Conservation (phyloP, 23 tunicate species). For the Trididemnum miniatum region DNA sequence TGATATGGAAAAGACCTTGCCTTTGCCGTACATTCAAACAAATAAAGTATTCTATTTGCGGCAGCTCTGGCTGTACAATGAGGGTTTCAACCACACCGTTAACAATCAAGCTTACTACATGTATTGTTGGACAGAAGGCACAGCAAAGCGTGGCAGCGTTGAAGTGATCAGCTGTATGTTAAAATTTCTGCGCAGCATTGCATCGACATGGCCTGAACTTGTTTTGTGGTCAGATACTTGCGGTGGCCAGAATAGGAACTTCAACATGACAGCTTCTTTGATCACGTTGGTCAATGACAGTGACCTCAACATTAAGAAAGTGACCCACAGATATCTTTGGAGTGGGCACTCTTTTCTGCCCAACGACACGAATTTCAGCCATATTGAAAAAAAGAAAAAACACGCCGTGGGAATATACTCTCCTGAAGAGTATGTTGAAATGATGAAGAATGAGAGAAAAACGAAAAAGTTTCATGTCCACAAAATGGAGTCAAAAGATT, state of each 20-base stretch:
- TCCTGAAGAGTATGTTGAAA: background rate
- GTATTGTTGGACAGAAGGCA: slow-evolving; percentile 15
- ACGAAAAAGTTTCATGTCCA: too few relatives aligned
- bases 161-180: background rate
- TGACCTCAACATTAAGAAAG: background rate
- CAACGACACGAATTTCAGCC: slow-evolving; percentile 10
- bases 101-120: background rate
- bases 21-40: slow-evolving; percentile 11
- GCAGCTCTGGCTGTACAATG: slow-evolving; percentile 12
- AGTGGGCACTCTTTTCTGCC: slow-evolving; percentile 20
- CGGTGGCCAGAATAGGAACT: slow-evolving; percentile 10
- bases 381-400: slow-evolving; percentile 12
- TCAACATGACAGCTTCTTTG: slow-evolving; percentile 4
- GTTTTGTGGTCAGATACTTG: slow-evolving; percentile 7
- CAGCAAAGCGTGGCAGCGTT: slow-evolving; percentile 1
- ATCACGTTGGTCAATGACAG: background rate
- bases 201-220: background rate
- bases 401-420: background rate
- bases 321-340: slow-evolving; percentile 13
- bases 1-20: slow-evolving; percentile 18
- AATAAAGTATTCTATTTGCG: slow-evolving; percentile 18
- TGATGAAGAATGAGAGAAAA: too few relatives aligned
- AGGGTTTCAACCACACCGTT: background rate
- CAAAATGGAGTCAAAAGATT: too few relatives aligned
- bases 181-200: background rate